These are phyloP conservation scores for Florisuga fusca DNA, from an alignment of 2,797 vertebrate genomes.

Conservation along the genomic window DNA sequence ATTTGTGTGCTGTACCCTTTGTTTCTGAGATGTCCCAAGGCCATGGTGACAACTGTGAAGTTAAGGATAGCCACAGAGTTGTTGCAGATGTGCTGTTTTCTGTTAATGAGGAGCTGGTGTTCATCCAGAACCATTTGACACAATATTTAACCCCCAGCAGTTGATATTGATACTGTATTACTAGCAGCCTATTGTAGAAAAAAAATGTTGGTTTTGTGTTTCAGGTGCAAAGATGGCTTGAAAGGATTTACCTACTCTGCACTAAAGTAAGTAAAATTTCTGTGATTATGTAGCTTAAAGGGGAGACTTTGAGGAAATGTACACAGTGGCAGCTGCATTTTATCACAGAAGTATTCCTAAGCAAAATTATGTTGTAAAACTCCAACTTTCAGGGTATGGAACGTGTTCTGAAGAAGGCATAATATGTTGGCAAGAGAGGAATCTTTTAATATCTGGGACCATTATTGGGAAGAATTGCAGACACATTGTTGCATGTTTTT, in stretches of 20 bases:
- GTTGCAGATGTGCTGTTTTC: not conserved
- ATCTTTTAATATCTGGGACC: not conserved
- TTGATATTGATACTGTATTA: not conserved
- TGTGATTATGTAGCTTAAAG: not conserved
- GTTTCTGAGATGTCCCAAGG: conserved; percentile 15
- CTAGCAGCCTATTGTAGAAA: not conserved
- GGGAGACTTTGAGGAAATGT: not conserved
- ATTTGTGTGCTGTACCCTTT: not conserved
- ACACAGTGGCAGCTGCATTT: not conserved
- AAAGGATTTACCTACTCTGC: conserved; percentile 97
- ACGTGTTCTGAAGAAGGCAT: not conserved
- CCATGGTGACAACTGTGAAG: conserved; percentile 2
- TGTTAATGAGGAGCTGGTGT: not conserved
- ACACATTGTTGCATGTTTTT: not conserved
- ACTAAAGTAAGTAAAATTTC: conserved; percentile 88
- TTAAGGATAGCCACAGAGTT: not conserved
- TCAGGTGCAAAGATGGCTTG: conserved; percentile 94
- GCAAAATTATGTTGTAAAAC: not conserved
- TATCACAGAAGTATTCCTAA: not conserved
- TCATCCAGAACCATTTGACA: not conserved
- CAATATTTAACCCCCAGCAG: not conserved
- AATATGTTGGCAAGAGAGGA: not conserved
- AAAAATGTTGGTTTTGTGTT: conserved; percentile 57
- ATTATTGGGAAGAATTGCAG: not conserved
- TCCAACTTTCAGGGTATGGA: not conserved